Conservation (phyloP, 2,797 vertebrate species). For the Coregonus sp. region DNA sequence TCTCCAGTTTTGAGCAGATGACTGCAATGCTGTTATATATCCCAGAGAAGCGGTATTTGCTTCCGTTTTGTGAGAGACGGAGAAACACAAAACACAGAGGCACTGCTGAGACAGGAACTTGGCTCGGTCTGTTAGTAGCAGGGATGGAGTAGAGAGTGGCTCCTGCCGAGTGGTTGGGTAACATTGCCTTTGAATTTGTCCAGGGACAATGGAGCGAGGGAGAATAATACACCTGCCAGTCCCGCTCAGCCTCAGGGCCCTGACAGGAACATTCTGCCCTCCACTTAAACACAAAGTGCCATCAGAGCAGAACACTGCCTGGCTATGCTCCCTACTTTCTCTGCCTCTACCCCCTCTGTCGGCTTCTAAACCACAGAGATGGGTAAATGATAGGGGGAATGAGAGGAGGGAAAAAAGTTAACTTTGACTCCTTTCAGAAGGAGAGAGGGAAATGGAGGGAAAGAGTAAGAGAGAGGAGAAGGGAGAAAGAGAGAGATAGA, state of each 20-base stretch:
- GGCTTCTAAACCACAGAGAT: constrained; percentile 61
- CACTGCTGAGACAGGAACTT: not conserved
- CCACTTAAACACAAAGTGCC: constrained; percentile 76
- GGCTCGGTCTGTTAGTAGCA: constrained; percentile 20
- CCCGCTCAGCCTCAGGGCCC: constrained; percentile 71
- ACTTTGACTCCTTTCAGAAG: not conserved
- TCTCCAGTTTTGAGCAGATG: too few species aligned
- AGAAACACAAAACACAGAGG: too few species aligned
- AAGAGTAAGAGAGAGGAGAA: constrained; percentile 32
- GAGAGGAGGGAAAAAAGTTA: constrained; percentile 16
- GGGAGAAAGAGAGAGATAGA: constrained; percentile 11
- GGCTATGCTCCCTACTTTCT: constrained; percentile 35
- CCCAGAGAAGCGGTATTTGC: too few species aligned
- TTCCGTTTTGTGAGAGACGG: too few species aligned
- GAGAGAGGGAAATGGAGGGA: constrained; percentile 18
- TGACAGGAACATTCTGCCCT: constrained; percentile 77
- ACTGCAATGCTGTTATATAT: too few species aligned
- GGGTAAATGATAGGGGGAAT: not conserved
- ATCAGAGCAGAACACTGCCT: constrained; percentile 71
- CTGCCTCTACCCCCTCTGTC: constrained; percentile 36
- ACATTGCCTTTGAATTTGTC: constrained; percentile 73
- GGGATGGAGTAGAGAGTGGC: constrained; percentile 35
- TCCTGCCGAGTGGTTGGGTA: constrained; percentile 63
- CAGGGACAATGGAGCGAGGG: constrained; percentile 73
- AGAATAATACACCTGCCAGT: constrained; percentile 80